These are phyloP conservation scores for Oasisia sp. DNA, from an alignment of 2,888 invertebrate genomes.

Conservation along the genomic window DNA sequence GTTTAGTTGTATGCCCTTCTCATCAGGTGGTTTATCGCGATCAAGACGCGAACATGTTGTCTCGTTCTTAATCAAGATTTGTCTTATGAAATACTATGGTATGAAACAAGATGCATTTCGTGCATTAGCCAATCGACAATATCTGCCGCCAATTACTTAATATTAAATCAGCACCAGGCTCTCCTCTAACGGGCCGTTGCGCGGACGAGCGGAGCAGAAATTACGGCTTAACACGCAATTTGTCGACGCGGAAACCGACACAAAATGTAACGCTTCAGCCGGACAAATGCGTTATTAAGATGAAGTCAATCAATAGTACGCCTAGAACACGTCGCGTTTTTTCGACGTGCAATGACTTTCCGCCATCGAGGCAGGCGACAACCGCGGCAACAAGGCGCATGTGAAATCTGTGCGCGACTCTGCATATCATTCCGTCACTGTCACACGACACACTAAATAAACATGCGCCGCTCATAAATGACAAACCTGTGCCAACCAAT, in stretches of 20 bases:
- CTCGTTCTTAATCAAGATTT: background rate
- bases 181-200: background rate
- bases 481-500: constrained; percentile 13
- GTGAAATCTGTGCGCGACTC: background rate
- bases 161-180: background rate
- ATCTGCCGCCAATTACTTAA: background rate
- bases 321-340: background rate
- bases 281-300: background rate
- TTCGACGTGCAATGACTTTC: background rate
- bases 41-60: background rate
- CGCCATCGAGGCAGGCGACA: background rate
- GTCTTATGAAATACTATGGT: background rate
- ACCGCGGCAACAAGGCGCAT: background rate
- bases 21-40: background rate
- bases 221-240: background rate
- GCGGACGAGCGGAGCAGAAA: background rate
- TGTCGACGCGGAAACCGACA: background rate
- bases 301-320: background rate
- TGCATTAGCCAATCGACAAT: background rate
- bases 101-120: background rate
- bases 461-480: constrained; percentile 13
- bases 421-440: background rate
- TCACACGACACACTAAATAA: background rate
- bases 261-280: background rate
- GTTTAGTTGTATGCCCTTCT: background rate